Percentiles rank a stretch among this genome's conserved stretches.
phyloP scores from a whole-genome alignment of 2,113 vertebrate species.

The Aegotheles bennettii region DNA sequence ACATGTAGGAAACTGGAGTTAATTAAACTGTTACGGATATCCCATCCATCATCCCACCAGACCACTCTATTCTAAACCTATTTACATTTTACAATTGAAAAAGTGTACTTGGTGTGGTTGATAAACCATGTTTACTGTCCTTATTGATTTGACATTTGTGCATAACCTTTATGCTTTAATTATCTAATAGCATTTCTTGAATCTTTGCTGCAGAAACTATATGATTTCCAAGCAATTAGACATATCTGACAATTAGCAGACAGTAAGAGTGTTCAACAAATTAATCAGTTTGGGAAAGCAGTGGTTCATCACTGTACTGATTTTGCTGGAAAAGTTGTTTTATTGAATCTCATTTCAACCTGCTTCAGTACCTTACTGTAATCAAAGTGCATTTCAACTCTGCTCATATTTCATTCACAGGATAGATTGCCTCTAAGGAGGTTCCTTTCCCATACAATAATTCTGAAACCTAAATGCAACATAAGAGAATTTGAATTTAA shows the following conservation, averaged over 20 bases:
- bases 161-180: conserved; percentile 75
- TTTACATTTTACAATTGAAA: conserved; percentile 71
- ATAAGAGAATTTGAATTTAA: conserved; percentile 24
- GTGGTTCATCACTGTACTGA: conserved; percentile 12
- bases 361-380: not conserved
- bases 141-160: conserved; percentile 72
- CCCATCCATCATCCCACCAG: conserved; percentile 69
- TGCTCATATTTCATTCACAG: not conserved
- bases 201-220: conserved; percentile 28
- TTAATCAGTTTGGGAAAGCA: conserved; percentile 50
- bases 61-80: conserved; percentile 43
- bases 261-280: conserved; percentile 52
- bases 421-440: not conserved
- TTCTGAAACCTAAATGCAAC: not conserved
- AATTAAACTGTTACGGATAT: conserved; percentile 71
- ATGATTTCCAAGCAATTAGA: conserved; percentile 65
- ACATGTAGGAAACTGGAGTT: conserved; percentile 71
- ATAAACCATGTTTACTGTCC: conserved; percentile 70
- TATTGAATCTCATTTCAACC: conserved; percentile 19
- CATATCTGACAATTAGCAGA: conserved; percentile 40
- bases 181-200: conserved; percentile 64
- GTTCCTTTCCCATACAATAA: not conserved
- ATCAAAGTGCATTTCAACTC: not conserved
- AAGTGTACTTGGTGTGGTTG: conserved; percentile 50
- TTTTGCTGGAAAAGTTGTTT: conserved; percentile 14